Percentiles rank a stretch among this genome's conserved stretches.
Evolutionary conservation across 2,888 invertebrate species (phyloP).

Genomic region (Drosophila vallismaia): DNA sequence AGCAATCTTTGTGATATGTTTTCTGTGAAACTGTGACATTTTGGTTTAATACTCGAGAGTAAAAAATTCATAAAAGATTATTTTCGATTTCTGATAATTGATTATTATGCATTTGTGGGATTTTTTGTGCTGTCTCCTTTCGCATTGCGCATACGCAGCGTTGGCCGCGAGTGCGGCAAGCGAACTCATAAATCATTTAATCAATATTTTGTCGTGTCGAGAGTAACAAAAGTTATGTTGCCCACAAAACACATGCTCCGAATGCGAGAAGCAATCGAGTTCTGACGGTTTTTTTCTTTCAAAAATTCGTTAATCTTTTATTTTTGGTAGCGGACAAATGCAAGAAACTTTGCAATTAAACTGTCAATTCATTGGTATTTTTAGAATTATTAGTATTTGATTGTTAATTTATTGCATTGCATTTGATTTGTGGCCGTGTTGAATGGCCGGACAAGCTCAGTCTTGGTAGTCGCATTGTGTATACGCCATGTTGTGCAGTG

Average conservation of each 20-base stretch:
- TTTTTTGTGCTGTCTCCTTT: slow-evolving; percentile 28
- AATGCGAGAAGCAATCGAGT: slow-evolving; percentile 35
- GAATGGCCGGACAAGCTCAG: slow-evolving; percentile 28
- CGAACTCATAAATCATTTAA: slow-evolving; percentile 69
- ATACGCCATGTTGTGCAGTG: slow-evolving; percentile 28
- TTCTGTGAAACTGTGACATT: not conserved
- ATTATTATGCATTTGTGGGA: slow-evolving; percentile 59
- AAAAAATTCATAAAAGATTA: no score
- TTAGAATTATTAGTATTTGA: slow-evolving; percentile 72
- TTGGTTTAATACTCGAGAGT: not conserved
- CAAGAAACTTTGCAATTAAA: slow-evolving; percentile 58
- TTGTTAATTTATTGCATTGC: slow-evolving; percentile 67
- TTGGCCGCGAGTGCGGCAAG: slow-evolving; percentile 39
- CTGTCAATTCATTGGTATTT: slow-evolving; percentile 63
- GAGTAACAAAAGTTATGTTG: slow-evolving; percentile 56
- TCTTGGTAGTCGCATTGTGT: slow-evolving; percentile 29
- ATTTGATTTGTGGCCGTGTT: slow-evolving; percentile 47
- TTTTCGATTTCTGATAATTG: slow-evolving; percentile 64
- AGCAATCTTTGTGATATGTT: not conserved
- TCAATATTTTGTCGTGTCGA: slow-evolving; percentile 75
- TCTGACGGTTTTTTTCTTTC: not conserved
- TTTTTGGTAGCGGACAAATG: slow-evolving; percentile 7
- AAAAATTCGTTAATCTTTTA: slow-evolving; percentile 9
- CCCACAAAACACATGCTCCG: slow-evolving; percentile 70
- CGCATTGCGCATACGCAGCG: slow-evolving; percentile 68